Evolutionary conservation across 2,888 invertebrate species (phyloP).

Genomic region (Melanostoma scalare): DNA sequence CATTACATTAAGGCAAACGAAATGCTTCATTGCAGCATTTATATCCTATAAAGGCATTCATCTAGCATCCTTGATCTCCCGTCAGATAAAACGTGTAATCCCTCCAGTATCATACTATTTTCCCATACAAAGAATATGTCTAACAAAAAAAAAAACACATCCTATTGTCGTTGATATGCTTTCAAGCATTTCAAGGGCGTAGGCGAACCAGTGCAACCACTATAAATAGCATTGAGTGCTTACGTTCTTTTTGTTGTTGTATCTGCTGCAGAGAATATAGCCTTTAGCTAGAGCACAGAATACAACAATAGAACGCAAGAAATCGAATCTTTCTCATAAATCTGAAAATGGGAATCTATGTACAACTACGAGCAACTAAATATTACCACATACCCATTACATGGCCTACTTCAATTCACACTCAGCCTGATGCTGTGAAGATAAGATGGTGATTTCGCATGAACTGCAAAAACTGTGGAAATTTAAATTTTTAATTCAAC

Average conservation of each 20-base stretch:
- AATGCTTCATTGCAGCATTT: too few relatives aligned
- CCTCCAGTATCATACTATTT: not conserved
- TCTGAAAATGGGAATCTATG: slow-evolving; percentile 35
- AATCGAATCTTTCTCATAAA: slow-evolving; percentile 52
- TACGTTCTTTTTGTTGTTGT: not conserved
- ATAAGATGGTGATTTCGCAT: slow-evolving; percentile 16
- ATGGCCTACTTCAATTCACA: slow-evolving; percentile 39
- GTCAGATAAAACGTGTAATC: too few relatives aligned
- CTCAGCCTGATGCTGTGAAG: slow-evolving; percentile 10
- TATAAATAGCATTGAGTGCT: slow-evolving; percentile 14
- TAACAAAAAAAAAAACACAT: slow-evolving; percentile 1
- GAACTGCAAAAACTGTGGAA: not conserved
- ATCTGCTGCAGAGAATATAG: not conserved
- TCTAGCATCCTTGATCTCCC: too few relatives aligned
- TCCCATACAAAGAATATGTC: not conserved
- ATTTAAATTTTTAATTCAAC: not conserved
- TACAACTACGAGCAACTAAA: slow-evolving; percentile 23
- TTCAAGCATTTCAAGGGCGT: slow-evolving; percentile 10
- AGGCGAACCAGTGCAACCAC: not conserved
- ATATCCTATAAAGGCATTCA: too few relatives aligned
- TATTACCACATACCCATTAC: not conserved
- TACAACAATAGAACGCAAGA: slow-evolving; percentile 33
- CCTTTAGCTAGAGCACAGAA: not conserved
- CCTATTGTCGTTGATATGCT: slow-evolving; percentile 1
- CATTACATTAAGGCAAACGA: too few relatives aligned